Percentiles rank a stretch among this genome's conserved stretches.
These are phyloP conservation scores for Ochropleura leucogaster DNA, from an alignment of 2,888 invertebrate species.

Conservation along the genomic window DNA sequence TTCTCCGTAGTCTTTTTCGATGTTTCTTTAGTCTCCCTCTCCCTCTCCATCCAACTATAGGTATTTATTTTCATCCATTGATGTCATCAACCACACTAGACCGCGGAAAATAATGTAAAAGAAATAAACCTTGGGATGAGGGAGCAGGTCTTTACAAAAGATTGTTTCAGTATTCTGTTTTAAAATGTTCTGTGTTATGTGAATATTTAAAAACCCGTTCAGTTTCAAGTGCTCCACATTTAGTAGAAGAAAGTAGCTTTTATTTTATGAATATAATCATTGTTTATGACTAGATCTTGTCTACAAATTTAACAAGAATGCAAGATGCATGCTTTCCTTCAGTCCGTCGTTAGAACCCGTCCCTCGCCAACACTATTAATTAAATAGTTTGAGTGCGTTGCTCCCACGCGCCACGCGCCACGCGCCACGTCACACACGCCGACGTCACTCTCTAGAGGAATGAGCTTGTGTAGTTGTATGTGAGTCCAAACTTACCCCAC, in stretches of 20 bases:
- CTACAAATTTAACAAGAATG: not conserved
- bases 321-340: not conserved
- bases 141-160: no score
- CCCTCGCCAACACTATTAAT: not conserved
- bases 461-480: not conserved
- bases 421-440: not conserved
- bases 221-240: not conserved
- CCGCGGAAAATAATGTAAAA: no score
- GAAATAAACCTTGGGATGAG: no score
- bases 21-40: no score
- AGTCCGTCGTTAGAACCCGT: not conserved
- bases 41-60: no score
- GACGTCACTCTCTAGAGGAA: not conserved
- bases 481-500: not conserved
- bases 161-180: no score
- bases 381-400: slow-evolving; percentile 2
- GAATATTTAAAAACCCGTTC: slow-evolving; percentile 1
- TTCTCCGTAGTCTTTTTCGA: no score
- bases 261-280: not conserved
- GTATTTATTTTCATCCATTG: no score
- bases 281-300: not conserved
- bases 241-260: not conserved
- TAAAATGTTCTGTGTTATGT: not conserved
- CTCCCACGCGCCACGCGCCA: not conserved
- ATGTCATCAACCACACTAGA: no score